Evolutionary conservation across 2,888 invertebrate genomes (phyloP), one percentile per base, ranked within the genome.

Genomic region (Yponomeuta evonymella): DNA sequence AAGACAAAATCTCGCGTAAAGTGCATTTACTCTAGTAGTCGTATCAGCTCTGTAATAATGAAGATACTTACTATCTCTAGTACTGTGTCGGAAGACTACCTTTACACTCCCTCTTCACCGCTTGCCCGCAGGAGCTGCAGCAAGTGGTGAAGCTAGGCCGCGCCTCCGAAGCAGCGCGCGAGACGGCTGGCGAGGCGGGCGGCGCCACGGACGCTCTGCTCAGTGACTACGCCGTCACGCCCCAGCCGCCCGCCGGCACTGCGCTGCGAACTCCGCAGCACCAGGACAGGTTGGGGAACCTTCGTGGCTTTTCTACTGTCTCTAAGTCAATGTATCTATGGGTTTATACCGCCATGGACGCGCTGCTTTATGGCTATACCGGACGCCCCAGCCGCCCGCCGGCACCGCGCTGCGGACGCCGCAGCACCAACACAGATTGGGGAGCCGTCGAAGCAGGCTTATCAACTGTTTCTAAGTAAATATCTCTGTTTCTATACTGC

Each of bases 101-200:
- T 8, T 43, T 43, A 43, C 51, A 11, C 66, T 33, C 9, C 36
- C 10, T 1, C 15, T 15, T 15, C 30, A 30, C 30, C 11, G 2
- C 36, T 66, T 33, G 10, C 66, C 36, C 48, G 71, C 84, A 96
- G 90, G 97, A 98, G 85, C 84, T 98, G 71, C 97, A 97, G 77
- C 97, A 97, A 91, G 98, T 98, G 2, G 97, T 98, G 12, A 98
- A 98, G 88, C 90, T 98, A 66, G 99, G 99, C 30, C 94, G 96
- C 67, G 97, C 97, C 1, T 97, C 97, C 74, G 98, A 98, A 87
- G 95, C 96, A 72, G 98, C 98, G 2, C 96, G 98, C 75, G 98
- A 97, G 87, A 95, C 96, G 0, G 97, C 96, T 0, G 95, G 95
- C 11, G 98, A 96, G 77, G 84, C 74, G 48, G 79, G 96, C 96